Evolutionary conservation across 2,888 invertebrate species (phyloP).

Genomic region (Caenorhabditis wallacei): DNA sequence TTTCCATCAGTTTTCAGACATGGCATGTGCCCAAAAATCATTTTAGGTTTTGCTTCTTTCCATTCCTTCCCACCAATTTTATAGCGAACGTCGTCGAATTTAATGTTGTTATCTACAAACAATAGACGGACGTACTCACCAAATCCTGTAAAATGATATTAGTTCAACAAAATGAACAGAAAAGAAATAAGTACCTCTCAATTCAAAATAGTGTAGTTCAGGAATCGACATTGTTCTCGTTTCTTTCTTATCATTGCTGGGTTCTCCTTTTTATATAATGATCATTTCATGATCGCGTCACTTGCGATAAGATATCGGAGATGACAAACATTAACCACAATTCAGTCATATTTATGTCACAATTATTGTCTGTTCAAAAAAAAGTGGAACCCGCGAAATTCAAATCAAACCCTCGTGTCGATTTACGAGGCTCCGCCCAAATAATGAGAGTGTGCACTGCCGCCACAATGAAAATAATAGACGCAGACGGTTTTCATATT

Average conservation of each 20-base stretch:
- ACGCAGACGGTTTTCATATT: too few relatives aligned
- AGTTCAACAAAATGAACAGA: not conserved
- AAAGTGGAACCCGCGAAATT: too few relatives aligned
- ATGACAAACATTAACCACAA: not conserved
- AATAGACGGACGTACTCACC: slow-evolving; percentile 61
- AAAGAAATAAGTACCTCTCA: slow-evolving; percentile 24
- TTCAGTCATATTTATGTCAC: not conserved
- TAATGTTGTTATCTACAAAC: slow-evolving; percentile 41
- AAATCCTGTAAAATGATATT: slow-evolving; percentile 11
- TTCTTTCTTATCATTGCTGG: not conserved
- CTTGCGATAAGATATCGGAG: not conserved
- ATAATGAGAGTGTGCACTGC: too few relatives aligned
- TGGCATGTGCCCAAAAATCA: slow-evolving; percentile 57
- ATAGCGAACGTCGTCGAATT: slow-evolving; percentile 48
- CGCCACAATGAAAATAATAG: too few relatives aligned
- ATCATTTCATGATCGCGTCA: not conserved
- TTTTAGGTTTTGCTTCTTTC: slow-evolving; percentile 38
- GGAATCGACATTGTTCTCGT: slow-evolving; percentile 10
- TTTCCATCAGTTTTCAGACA: slow-evolving; percentile 37
- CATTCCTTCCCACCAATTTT: slow-evolving; percentile 31
- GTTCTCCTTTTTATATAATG: not conserved
- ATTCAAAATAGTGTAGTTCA: slow-evolving; percentile 42
- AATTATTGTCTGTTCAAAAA: too few relatives aligned
- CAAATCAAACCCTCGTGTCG: too few relatives aligned
- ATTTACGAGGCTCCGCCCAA: too few relatives aligned